Evolutionary conservation across 2,888 invertebrate genomes (phyloP), one percentile per base, ranked within the genome.

Genomic region (Caenorhabditis afra): DNA sequence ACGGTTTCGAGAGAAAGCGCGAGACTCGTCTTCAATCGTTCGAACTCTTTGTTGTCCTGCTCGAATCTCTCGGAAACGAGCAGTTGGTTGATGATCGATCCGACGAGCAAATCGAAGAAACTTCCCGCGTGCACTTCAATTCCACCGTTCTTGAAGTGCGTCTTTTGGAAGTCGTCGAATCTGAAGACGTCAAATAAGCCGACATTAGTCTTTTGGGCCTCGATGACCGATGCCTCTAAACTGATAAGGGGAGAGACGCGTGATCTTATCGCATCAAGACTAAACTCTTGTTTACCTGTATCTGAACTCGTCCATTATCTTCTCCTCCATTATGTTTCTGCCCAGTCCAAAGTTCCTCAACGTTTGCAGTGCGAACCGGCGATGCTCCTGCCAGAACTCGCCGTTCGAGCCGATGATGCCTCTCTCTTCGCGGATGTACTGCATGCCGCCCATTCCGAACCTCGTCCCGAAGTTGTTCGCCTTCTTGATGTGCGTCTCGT

Each of bases 261-360:
- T 29, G 29, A 29, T 29, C 29, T 29, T 29, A 29, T 29, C 29
- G 7, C 29, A 29, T 29, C 41, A 39, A 79, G 61, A 22, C 73
- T 37, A 65, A 47, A 20, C 73, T 71, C 52, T 73, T 79, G 52
- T 73, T 62, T 67, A n/a, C 78, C 78, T 16, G 65, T 66, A 14
- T 67, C 52, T 22, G 39, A 67, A 70, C 47, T 81, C 81, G 0
- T 70, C 64, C 79, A 81, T 71, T 8, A 81, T 29, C 50, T 66
- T 61, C n/a, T 75, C 74, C 65, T 81, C 81, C 81, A 81, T 81
- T 12, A 81, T 20, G 64, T 70, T 81, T 20, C 67, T 66, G 4
- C 81, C 81, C 14, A 81, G 23, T 1, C 81, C 81, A 29, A 81
- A 81, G 23, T 75, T 70, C 22, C 81, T 57, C n/a, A 81, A 55